Conservation (phyloP, 1,140 invertebrate species). For the Gyrodactylus bullatarudis region DNA sequence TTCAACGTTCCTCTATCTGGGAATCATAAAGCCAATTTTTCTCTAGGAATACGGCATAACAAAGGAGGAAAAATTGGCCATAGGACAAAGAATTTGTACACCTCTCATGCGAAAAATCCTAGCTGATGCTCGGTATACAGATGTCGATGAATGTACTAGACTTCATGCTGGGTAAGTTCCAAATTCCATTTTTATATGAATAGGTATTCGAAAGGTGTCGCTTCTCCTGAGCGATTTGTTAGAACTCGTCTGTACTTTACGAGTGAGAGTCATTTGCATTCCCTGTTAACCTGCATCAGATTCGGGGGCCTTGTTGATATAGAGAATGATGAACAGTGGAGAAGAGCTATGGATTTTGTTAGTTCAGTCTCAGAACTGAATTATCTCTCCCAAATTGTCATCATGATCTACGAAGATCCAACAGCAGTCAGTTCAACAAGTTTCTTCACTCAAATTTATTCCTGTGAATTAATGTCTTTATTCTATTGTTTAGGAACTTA, state of each 20-base stretch:
- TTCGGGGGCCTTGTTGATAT: constrained; percentile 54
- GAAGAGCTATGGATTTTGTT: constrained; percentile 82
- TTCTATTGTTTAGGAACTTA: background rate
- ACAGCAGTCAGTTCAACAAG: constrained; percentile 29
- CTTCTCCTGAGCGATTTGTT: constrained; percentile 79
- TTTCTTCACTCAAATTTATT: background rate
- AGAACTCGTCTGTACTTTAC: constrained; percentile 87
- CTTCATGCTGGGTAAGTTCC: background rate
- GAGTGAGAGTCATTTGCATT: constrained; percentile 94
- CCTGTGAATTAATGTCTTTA: background rate
- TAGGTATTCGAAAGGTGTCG: constrained; percentile 80
- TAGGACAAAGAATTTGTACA: constrained; percentile 81
- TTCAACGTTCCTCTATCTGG: too few relatives aligned
- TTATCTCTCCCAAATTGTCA: constrained; percentile 94
- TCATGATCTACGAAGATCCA: constrained; percentile 64
- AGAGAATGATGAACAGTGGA: constrained; percentile 66
- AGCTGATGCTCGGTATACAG: constrained; percentile 59
- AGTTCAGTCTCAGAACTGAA: constrained; percentile 84
- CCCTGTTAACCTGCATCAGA: constrained; percentile 61
- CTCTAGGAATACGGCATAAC: constrained; percentile 71
- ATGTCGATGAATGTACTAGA: constrained; percentile 11
- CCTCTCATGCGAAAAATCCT: constrained; percentile 77
- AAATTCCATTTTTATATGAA: background rate
- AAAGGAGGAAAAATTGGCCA: constrained; percentile 67
- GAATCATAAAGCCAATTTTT: too few relatives aligned